Conservation (phyloP, 2,888 invertebrate genomes). For the Lasioglossum marginatum region DNA sequence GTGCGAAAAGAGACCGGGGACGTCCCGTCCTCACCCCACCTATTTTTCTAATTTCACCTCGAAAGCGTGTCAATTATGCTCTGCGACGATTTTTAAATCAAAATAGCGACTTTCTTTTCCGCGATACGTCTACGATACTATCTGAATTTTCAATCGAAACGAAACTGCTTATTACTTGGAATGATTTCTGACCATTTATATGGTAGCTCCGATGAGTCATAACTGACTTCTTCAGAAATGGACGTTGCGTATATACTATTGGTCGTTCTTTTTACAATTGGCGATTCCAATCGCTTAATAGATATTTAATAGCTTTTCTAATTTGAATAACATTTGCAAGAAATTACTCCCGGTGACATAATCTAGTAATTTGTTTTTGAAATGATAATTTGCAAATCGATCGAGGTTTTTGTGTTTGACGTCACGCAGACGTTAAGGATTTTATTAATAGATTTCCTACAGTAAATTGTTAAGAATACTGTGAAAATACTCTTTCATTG, state of each 20-base stretch:
- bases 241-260: neutral
- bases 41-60: conserved; percentile 31
- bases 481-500: neutral
- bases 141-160: neutral
- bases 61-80: conserved; percentile 7
- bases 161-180: neutral
- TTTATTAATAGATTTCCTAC: neutral
- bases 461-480: neutral
- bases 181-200: neutral
- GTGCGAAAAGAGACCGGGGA: conserved; percentile 35
- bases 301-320: neutral
- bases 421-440: neutral
- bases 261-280: neutral
- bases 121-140: neutral
- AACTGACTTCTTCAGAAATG: neutral
- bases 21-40: conserved; percentile 4
- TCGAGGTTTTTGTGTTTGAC: neutral
- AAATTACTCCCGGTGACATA: neutral
- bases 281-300: neutral
- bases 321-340: neutral
- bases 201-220: neutral
- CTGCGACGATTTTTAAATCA: neutral
- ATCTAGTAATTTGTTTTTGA: neutral
- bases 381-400: neutral
- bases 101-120: neutral